Evolutionary conservation across 1,140 invertebrate species (phyloP).

Genomic region (Drosophila ananassae): DNA sequence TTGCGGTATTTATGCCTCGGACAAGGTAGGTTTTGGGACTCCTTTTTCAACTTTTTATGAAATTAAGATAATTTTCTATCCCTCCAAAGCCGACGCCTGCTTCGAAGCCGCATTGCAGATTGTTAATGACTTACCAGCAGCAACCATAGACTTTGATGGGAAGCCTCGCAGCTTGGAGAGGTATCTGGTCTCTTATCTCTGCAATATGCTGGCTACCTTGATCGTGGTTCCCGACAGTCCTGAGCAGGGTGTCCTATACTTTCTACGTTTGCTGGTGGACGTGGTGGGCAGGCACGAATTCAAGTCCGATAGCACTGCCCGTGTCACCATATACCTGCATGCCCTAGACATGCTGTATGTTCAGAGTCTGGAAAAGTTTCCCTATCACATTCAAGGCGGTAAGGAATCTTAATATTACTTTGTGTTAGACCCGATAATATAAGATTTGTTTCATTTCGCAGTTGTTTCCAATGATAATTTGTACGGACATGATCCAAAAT

Average conservation of each 20-base stretch:
- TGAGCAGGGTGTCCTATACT: constrained; percentile 91
- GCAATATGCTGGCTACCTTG: constrained; percentile 92
- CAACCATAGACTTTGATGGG: constrained; percentile 90
- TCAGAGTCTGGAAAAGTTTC: constrained; percentile 72
- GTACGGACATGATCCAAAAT: constrained; percentile 95
- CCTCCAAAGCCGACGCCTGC: constrained; percentile 92
- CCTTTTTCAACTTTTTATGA: neutral
- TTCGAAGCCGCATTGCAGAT: constrained; percentile 94
- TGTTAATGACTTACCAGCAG: constrained; percentile 90
- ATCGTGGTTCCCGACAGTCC: constrained; percentile 95
- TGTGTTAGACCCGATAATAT: neutral
- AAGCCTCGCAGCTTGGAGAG: constrained; percentile 89
- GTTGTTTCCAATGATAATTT: constrained; percentile 96
- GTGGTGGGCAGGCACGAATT: constrained; percentile 89
- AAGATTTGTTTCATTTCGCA: constrained; percentile 11
- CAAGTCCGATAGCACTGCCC: constrained; percentile 85
- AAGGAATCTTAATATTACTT: neutral
- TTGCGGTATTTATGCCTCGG: constrained; percentile 95
- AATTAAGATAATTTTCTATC: constrained; percentile 56
- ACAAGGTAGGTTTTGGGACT: constrained; percentile 85
- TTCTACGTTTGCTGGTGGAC: constrained; percentile 90
- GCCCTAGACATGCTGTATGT: constrained; percentile 79
- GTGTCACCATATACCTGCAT: constrained; percentile 87
- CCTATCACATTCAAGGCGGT: constrained; percentile 78
- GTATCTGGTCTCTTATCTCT: constrained; percentile 89